Conservation (phyloP, 2,113 vertebrate genomes). For the Albula goreensis region DNA sequence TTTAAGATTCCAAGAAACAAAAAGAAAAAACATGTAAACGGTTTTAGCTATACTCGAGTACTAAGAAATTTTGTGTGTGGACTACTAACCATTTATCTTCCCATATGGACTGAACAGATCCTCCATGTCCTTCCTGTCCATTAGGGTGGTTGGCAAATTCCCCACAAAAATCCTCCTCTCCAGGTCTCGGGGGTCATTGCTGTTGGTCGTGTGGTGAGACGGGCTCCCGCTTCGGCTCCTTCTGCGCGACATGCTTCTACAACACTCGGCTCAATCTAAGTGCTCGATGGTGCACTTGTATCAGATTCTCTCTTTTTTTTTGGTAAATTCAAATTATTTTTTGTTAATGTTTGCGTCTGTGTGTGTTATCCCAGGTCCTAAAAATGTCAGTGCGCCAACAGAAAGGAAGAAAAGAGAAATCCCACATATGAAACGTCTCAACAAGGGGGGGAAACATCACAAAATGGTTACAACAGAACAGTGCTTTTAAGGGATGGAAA, state of each 20-base stretch:
- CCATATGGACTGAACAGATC: constrained; percentile 80
- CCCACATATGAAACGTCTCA: constrained; percentile 53
- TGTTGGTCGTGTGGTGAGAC: constrained; percentile 71
- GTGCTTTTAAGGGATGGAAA: constrained; percentile 22
- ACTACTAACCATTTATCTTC: constrained; percentile 84
- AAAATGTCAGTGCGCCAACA: constrained; percentile 66
- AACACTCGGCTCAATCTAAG: constrained; percentile 14
- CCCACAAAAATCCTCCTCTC: constrained; percentile 88
- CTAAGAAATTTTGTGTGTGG: constrained; percentile 14
- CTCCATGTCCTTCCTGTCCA: constrained; percentile 85
- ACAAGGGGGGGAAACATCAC: constrained; percentile 30
- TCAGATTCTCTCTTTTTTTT: constrained; percentile 11
- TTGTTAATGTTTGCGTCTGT: constrained; percentile 47
- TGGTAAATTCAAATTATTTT: not conserved
- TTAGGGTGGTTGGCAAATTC: constrained; percentile 84
- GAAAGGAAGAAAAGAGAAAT: constrained; percentile 59
- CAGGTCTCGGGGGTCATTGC: constrained; percentile 80
- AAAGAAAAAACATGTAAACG: constrained; percentile 9
- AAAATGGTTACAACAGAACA: constrained; percentile 26
- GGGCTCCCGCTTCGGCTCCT: constrained; percentile 75
- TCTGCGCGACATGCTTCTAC: constrained; percentile 78
- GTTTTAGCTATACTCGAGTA: constrained; percentile 21
- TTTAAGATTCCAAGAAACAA: not conserved
- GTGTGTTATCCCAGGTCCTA: constrained; percentile 61
- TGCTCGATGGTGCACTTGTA: constrained; percentile 34